Conservation (phyloP, 2,113 vertebrate species). For the Cyprinus carpio region DNA sequence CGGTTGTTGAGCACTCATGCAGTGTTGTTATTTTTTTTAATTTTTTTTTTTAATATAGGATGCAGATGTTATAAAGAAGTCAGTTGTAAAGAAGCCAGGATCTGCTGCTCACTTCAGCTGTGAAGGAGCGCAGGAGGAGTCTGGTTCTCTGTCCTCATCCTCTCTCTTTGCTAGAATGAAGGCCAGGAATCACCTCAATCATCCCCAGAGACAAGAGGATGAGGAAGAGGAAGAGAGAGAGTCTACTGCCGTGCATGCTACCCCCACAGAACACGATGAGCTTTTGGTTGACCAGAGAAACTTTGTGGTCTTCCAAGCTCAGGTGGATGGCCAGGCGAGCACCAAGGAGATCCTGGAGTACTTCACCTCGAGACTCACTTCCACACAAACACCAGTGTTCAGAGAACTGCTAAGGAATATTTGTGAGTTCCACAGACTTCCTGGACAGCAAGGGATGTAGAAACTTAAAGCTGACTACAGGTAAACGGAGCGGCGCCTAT, state of each 20-base stretch:
- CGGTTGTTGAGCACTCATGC: neutral
- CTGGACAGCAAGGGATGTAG: slow-evolving; percentile 85
- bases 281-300: slow-evolving; percentile 88
- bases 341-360: slow-evolving; percentile 87
- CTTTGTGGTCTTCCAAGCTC: slow-evolving; percentile 92
- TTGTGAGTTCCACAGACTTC: slow-evolving; percentile 86
- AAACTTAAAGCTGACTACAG: slow-evolving; percentile 84
- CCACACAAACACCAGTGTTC: slow-evolving; percentile 84
- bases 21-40: neutral
- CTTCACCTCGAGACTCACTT: slow-evolving; percentile 83
- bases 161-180: slow-evolving; percentile 87
- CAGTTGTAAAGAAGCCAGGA: slow-evolving; percentile 66
- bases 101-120: slow-evolving; percentile 80
- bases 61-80: slow-evolving; percentile 70
- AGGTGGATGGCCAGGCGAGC: slow-evolving; percentile 84
- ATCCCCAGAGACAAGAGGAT: slow-evolving; percentile 69
- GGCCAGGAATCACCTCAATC: slow-evolving; percentile 83
- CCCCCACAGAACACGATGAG: slow-evolving; percentile 82
- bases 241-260: neutral
- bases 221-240: slow-evolving; percentile 63
- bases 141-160: slow-evolving; percentile 78
- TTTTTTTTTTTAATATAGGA: slow-evolving; percentile 74
- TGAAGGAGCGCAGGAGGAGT: slow-evolving; percentile 67
- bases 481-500: slow-evolving; percentile 64
- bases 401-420: slow-evolving; percentile 89